Evolutionary conservation across 2,113 vertebrate species (phyloP).

Genomic region (Oncorhynchus gorbuscha): DNA sequence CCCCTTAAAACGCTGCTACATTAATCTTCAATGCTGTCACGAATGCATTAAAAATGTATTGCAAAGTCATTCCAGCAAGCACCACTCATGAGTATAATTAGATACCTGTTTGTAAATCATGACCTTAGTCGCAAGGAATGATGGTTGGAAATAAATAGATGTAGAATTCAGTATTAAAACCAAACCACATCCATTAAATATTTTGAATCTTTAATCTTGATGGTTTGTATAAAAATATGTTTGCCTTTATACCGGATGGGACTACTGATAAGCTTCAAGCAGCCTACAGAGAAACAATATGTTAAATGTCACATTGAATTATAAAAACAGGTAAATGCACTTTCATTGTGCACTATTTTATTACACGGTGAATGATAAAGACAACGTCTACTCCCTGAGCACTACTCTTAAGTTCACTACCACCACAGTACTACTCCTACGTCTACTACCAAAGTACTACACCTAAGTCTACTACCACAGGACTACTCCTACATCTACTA

Average conservation of each 20-base stretch:
- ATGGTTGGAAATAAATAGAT: not conserved
- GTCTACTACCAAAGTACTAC: not conserved
- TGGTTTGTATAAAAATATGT: conserved; percentile 68
- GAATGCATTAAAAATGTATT: conserved; percentile 35
- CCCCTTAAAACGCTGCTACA: conserved; percentile 7
- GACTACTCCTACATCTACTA: not conserved
- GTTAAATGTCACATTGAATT: not conserved
- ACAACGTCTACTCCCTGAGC: too few relatives aligned
- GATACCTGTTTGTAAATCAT: conserved; percentile 38
- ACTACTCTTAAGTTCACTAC: not conserved
- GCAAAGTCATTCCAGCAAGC: not conserved
- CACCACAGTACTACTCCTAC: not conserved
- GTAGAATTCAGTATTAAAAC: not conserved
- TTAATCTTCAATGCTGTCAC: conserved; percentile 7
- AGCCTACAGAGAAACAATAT: not conserved
- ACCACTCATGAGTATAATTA: conserved; percentile 16
- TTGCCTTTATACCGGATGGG: conserved; percentile 47
- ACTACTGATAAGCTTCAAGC: conserved; percentile 48
- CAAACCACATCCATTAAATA: not conserved
- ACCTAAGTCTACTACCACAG: not conserved
- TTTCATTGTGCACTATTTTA: not conserved
- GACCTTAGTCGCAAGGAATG: not conserved
- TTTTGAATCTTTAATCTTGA: conserved; percentile 62
- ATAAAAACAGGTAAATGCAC: conserved; percentile 22
- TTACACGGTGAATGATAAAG: too few relatives aligned